Evolutionary conservation across 2,888 invertebrate species (phyloP).

Genomic region (Sepioteuthis lessoniana): DNA sequence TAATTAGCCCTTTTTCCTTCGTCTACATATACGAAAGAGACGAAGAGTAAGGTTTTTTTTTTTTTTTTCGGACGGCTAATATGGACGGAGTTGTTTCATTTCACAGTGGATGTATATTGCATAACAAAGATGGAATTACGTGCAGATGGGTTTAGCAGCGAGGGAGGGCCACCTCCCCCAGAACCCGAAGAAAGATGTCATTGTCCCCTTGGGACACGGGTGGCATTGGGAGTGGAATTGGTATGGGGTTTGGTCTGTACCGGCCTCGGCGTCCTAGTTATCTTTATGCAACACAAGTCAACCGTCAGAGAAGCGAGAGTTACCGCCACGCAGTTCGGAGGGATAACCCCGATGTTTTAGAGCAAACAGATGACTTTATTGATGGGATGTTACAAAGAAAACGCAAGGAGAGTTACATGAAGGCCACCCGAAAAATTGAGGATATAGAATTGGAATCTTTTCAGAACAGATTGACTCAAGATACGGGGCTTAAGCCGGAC

Average conservation of each 20-base stretch:
- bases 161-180: conserved; percentile 25
- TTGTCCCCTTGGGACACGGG: conserved; percentile 73
- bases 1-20: not conserved
- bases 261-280: conserved; percentile 73
- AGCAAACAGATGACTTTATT: conserved; percentile 58
- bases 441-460: conserved; percentile 46
- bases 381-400: conserved; percentile 56
- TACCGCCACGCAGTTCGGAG: conserved; percentile 69
- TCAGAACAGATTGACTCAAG: conserved; percentile 47
- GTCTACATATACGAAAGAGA: not conserved
- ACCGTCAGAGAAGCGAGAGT: conserved; percentile 71
- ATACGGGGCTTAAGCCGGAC: not conserved
- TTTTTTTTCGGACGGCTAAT: not conserved
- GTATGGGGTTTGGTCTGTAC: conserved; percentile 73
- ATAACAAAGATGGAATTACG: conserved; percentile 35
- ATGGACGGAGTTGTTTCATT: conserved; percentile 10
- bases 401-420: conserved; percentile 70
- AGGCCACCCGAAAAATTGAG: conserved; percentile 59
- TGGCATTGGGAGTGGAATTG: conserved; percentile 62
- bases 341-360: conserved; percentile 54
- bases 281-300: conserved; percentile 72
- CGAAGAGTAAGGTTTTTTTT: not conserved
- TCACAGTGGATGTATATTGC: conserved; percentile 41
- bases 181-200: conserved; percentile 51
- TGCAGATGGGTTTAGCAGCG: conserved; percentile 43